These are phyloP conservation scores for Lampris incognitus DNA, from an alignment of 2,113 vertebrate genomes.

Conservation along the genomic window DNA sequence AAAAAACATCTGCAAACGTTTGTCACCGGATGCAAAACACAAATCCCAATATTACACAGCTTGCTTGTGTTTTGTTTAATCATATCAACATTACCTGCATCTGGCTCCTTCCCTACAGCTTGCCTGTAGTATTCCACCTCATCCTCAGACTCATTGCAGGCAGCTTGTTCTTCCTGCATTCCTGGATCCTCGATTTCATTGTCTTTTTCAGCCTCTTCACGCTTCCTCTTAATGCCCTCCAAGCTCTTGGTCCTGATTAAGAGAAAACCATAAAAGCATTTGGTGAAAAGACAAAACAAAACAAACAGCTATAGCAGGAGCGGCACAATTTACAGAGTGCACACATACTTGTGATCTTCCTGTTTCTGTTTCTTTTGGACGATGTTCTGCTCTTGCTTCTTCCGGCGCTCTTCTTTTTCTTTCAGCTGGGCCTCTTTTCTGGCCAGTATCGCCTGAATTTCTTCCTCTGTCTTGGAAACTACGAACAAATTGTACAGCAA, in stretches of 20 bases:
- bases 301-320: not conserved
- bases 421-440: constrained; percentile 84
- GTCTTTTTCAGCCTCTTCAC: constrained; percentile 53
- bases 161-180: constrained; percentile 52
- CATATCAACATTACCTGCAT: constrained; percentile 81
- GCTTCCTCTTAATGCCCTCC: constrained; percentile 85
- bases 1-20: not conserved
- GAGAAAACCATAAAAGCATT: accelerated
- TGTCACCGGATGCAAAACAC: not conserved
- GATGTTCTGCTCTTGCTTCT: constrained; percentile 85
- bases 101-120: constrained; percentile 90
- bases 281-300: not conserved
- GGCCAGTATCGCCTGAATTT: constrained; percentile 84
- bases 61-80: not conserved
- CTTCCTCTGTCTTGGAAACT: constrained; percentile 88
- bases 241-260: constrained; percentile 85
- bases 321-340: not conserved
- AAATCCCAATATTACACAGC: too few relatives aligned
- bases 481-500: not conserved
- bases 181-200: constrained; percentile 91
- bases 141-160: constrained; percentile 81
- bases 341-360: constrained; percentile 82
- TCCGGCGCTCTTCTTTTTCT: constrained; percentile 79
- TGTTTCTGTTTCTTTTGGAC: constrained; percentile 80
- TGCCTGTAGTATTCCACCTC: constrained; percentile 91